phyloP scores from a whole-genome alignment of 2,113 vertebrate genomes.

The Todiramphus saurophagus region DNA sequence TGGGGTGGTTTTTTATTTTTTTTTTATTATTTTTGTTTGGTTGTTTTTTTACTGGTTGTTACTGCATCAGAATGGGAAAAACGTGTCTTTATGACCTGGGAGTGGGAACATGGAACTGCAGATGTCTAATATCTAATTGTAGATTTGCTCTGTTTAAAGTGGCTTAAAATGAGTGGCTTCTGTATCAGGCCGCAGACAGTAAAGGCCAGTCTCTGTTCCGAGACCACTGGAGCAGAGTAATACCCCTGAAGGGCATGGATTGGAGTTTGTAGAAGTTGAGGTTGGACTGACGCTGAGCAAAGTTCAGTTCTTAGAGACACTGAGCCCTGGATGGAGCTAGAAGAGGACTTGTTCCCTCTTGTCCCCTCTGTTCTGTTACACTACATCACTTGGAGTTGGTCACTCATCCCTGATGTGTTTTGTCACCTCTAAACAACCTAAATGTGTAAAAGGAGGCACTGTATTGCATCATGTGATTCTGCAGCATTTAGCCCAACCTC shows the following conservation, averaged over 20 bases:
- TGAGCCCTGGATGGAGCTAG: not conserved
- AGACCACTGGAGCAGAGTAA: not conserved
- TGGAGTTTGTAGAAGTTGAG: not conserved
- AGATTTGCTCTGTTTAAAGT: not conserved
- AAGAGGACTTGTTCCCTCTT: not conserved
- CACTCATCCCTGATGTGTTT: not conserved
- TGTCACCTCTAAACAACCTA: not conserved
- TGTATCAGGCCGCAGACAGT: not conserved
- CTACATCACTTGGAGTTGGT: not conserved
- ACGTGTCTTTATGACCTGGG: not conserved
- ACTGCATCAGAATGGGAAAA: not conserved
- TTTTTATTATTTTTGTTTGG: not conserved
- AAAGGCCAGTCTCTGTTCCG: not conserved
- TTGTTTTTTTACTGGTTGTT: not conserved
- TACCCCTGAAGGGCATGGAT: not conserved
- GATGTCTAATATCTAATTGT: not conserved
- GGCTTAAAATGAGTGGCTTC: not conserved
- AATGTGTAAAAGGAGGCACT: not conserved
- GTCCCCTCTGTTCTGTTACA: not conserved
- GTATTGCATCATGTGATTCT: fast-evolving
- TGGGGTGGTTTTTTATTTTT: too few species aligned
- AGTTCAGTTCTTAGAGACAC: not conserved
- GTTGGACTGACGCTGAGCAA: not conserved
- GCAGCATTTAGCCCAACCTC: not conserved
- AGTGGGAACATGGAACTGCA: not conserved